These are phyloP conservation scores for Menura novaehollandiae DNA, from an alignment of 2,113 vertebrate species.

Conservation along the genomic window DNA sequence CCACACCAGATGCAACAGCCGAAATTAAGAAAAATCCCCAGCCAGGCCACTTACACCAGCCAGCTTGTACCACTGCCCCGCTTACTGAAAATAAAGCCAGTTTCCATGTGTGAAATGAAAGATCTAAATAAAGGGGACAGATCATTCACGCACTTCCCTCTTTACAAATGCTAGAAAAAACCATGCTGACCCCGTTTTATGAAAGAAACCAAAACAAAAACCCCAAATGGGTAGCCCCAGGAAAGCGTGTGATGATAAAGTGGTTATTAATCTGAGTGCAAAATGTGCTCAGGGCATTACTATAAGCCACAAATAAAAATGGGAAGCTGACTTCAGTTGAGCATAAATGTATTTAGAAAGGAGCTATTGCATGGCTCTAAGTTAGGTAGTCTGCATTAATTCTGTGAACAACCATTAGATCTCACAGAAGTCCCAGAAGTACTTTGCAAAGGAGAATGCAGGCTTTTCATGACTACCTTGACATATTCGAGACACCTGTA, in stretches of 20 bases:
- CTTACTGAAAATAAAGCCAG: neutral
- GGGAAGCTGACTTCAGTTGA: neutral
- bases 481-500: neutral
- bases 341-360: neutral
- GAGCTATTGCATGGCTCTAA: neutral
- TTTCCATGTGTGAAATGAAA: neutral
- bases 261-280: neutral
- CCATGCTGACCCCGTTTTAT: neutral
- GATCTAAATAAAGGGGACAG: neutral
- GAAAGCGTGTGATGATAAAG: neutral
- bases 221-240: neutral
- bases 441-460: neutral
- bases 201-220: neutral
- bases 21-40: neutral
- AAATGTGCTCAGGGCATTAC: neutral
- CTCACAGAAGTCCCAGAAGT: neutral
- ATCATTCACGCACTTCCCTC: neutral
- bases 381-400: neutral
- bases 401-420: neutral
- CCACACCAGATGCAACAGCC: neutral
- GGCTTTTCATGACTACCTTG: neutral
- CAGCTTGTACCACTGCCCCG: neutral
- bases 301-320: neutral
- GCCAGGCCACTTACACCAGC: neutral
- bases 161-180: neutral